Base-by-base conservation (phyloP, 1,140 invertebrate genomes). In the Lysiphlebus fabarum region DNA sequence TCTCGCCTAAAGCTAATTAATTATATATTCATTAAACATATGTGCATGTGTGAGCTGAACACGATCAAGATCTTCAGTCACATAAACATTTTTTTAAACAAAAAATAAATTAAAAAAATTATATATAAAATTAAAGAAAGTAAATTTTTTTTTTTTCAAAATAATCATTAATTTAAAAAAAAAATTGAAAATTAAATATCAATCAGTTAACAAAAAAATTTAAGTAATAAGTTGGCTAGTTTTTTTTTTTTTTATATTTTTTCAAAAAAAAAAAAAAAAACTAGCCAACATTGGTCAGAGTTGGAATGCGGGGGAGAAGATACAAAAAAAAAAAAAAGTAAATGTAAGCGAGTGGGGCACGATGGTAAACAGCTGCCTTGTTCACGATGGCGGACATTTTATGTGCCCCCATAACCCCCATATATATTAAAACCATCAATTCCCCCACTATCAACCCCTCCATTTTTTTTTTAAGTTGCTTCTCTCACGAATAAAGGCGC, bases 301-400 rank as follows among this genome's bases (percentile, higher is more conserved):
- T 1, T 38, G 56, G 59, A 61, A 64, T 61, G 59, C 51, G 63
- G 63, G 64, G 62, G 58, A 63, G 62, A 41, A 43, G 17, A 51
- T 17, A 42, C 41, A 7, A 57, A 41, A 41, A 58, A 67, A 48
- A 42, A 58, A 48, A 49, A 55, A 37, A 10, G 14, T 55, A 8
- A 17, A 63, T 58, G 44, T 38, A 38, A 10, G 48, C 58, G 47
- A 62, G 66, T 70, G 71, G 71, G 70, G 69, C 70, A 71, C 70
- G 69, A 74, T 76, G 68, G 70, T 63, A 72, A 74, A 73, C 74
- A 75, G 72, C 74, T 76, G 73, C 69, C 11, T 34, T 63, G 53
- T 7, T 41, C 53, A 59, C 67, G 66, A 67, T 68, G 65, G 65
- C 71, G 65, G 62, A 68, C 66, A 70, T 73, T 69, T 70, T 72